Evolutionary conservation across 2,888 invertebrate species (phyloP), one percentile per base, ranked within the genome.

Genomic region (Enchytraeus crypticus): DNA sequence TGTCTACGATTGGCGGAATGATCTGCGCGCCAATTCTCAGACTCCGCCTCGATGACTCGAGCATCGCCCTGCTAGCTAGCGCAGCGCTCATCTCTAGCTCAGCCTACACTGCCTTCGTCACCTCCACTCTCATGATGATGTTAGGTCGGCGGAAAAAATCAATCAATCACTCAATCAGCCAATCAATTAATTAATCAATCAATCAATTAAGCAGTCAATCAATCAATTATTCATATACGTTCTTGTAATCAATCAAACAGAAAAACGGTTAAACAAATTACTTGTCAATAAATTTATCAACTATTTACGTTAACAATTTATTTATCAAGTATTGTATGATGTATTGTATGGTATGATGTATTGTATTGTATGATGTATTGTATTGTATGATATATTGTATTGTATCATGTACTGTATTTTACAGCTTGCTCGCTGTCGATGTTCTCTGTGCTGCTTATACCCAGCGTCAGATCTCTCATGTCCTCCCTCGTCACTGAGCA

Each of bases 51-150:
- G 43, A 47, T 5, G 59, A 62, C 55, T 21, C 18, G 14, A 27
- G 23, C 30, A 47, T 62, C 23, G 59, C 62, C 21, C n/a, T 62
- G 23, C 14, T 60, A n/a, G 47, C 30, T 2, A 55, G 62, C 27
- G 32, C 59, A 3, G 32, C 49, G 32, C 26, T 49, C 14, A 32
- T 47, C n/a, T 54, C 33, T 11, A 27, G 29, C 2, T 47, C 18
- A 21, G 30, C 55, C 21, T 62, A 59, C 51, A 59, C 21, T 21
- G 59, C 43, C 32, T 59, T 62, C 33, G 62, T 62, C 3, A 47
- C 27, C 30, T 59, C 29, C n/a, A 51, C 56, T 14, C 0, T 59
- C 51, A 59, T 62, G 62, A 62, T 62, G 54, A 59, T 54, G 34
- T 8, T 49, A 29, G 49, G 62, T 62, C 38, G 49, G 59, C 49